Conservation (phyloP, 2,113 vertebrate species). For the Myocastor coypus region DNA sequence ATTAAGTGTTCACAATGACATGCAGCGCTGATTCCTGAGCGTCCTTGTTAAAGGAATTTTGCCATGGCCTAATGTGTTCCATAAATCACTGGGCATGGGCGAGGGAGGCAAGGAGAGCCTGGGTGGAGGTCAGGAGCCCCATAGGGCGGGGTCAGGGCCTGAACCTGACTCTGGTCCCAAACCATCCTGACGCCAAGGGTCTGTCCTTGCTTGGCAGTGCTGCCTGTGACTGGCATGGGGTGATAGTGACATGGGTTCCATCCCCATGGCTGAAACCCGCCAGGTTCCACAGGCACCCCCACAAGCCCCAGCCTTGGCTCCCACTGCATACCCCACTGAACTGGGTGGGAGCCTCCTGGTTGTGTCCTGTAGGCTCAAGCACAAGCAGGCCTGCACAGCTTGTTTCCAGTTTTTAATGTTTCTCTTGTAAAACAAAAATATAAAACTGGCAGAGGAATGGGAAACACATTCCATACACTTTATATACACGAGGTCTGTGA, state of each 20-base stretch:
- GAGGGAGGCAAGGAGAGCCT: background rate
- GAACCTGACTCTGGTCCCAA: background rate
- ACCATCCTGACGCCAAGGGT: background rate
- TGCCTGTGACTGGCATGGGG: background rate
- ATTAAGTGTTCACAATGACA: conserved; percentile 79
- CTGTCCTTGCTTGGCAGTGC: fast-evolving
- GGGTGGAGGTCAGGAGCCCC: conserved; percentile 24
- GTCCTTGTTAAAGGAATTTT: conserved; percentile 62
- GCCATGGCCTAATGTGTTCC: conserved; percentile 76
- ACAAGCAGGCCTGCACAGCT: conserved; percentile 70
- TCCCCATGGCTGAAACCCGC: fast-evolving
- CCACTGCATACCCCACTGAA: no score
- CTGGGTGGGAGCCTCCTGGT: background rate
- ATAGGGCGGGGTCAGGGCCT: background rate
- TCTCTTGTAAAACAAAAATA: conserved; percentile 91
- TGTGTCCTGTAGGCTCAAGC: background rate
- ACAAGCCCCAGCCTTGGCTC: background rate
- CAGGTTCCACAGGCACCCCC: background rate
- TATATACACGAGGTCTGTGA: conserved; percentile 92
- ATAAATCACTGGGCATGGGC: conserved; percentile 32
- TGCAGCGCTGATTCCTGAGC: conserved; percentile 69
- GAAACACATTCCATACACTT: conserved; percentile 81
- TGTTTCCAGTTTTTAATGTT: conserved; percentile 91
- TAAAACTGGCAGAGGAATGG: conserved; percentile 87
- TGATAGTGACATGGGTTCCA: background rate